Conservation (phyloP, 2,888 invertebrate species). For the Drosophila suboccidentalis region DNA sequence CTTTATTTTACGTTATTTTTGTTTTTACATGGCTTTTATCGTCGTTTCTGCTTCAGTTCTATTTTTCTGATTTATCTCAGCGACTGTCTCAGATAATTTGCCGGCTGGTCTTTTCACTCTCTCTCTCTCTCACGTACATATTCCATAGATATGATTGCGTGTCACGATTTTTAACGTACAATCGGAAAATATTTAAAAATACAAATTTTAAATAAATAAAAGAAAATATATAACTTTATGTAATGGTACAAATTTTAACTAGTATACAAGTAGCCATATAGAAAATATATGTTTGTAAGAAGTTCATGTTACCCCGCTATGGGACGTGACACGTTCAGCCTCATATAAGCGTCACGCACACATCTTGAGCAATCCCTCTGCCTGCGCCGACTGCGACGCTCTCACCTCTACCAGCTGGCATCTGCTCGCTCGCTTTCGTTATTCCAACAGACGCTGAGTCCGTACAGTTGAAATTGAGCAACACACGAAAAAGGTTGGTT, state of each 20-base stretch:
- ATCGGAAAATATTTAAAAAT: neutral
- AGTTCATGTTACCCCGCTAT: neutral
- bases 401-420: constrained; percentile 28
- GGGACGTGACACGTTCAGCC: constrained; percentile 16
- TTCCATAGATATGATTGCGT: constrained; percentile 47
- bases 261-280: neutral
- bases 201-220: neutral
- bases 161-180: constrained; percentile 22
- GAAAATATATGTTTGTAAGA: no score
- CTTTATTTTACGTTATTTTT: constrained; percentile 64
- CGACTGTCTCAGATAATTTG: constrained; percentile 47
- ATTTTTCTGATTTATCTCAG: constrained; percentile 48
- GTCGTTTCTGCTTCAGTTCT: constrained; percentile 51
- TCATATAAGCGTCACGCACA: constrained; percentile 34
- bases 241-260: neutral
- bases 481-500: constrained; percentile 78
- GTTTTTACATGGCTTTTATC: constrained; percentile 75
- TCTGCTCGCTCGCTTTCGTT: constrained; percentile 56
- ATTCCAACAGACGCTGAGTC: constrained; percentile 38
- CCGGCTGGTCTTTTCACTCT: constrained; percentile 42
- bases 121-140: constrained; percentile 21
- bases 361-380: constrained; percentile 25
- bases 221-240: neutral
- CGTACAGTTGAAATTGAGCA: constrained; percentile 82
- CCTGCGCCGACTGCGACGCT: constrained; percentile 20